Conservation (phyloP, 2,888 invertebrate species). For the Branchipolynoe longqiensis region DNA sequence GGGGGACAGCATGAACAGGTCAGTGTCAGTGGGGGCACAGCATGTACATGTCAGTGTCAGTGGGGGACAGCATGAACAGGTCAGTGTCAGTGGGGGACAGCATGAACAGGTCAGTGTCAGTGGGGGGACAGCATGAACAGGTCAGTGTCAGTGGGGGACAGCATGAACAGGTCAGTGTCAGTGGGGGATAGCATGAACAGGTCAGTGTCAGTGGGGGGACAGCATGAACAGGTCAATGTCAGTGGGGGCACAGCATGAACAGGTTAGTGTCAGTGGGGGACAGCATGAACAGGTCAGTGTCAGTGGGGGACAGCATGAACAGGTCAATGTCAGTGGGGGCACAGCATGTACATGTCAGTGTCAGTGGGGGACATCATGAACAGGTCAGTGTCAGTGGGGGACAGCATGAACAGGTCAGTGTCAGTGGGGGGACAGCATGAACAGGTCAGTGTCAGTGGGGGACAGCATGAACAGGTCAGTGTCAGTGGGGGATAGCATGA, state of each 20-base stretch:
- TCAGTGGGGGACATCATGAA: neutral
- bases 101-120: conserved; percentile 4
- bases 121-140: conserved; percentile 32
- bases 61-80: neutral
- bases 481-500: neutral
- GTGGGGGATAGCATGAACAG: conserved; percentile 20
- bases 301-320: too few species aligned
- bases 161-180: neutral
- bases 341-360: neutral
- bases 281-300: conserved; percentile 56
- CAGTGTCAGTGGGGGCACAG: neutral
- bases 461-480: conserved; percentile 40
- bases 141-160: neutral
- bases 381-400: neutral
- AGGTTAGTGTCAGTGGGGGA: neutral
- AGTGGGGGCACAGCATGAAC: neutral
- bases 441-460: neutral
- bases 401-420: conserved; percentile 36
- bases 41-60: neutral
- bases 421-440: neutral
- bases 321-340: too few species aligned
- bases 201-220: conserved; percentile 14
- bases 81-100: conserved; percentile 12
- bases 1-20: conserved; percentile 42
- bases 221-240: conserved; percentile 54